These are phyloP conservation scores for Scylla paramamosain DNA, from an alignment of 1,140 invertebrate species.

Conservation along the genomic window DNA sequence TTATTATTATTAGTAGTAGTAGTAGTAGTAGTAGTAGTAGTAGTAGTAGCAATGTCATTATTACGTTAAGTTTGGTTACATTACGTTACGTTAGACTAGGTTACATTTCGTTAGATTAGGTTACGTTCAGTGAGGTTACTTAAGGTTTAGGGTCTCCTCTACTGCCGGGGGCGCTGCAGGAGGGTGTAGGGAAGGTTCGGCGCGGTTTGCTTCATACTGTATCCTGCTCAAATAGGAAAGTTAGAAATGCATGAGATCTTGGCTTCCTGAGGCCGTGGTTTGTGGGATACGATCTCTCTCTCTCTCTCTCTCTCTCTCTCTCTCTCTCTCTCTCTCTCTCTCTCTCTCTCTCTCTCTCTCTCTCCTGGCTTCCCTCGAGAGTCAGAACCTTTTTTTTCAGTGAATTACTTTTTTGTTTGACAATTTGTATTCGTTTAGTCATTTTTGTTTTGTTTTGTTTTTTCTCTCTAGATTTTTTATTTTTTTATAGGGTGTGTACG, in stretches of 20 bases:
- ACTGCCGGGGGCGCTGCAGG: too few species aligned
- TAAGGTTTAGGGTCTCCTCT: too few species aligned
- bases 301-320: not conserved
- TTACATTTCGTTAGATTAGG: too few species aligned
- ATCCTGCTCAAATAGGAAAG: not conserved
- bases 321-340: conserved; percentile 37
- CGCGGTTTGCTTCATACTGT: not conserved
- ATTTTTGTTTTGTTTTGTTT: too few species aligned
- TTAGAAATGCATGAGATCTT: not conserved
- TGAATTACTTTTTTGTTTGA: too few species aligned
- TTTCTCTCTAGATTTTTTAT: too few species aligned
- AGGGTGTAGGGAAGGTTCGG: not conserved
- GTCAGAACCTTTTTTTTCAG: not conserved
- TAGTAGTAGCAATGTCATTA: not conserved
- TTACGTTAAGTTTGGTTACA: not conserved
- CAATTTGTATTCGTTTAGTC: too few species aligned
- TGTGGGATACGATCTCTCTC: not conserved
- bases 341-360: conserved; percentile 33
- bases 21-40: too few species aligned
- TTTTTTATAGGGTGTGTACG: too few species aligned
- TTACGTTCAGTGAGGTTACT: too few species aligned
- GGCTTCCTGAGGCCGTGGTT: not conserved
- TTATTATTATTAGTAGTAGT: too few species aligned
- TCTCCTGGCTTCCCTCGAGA: not conserved
- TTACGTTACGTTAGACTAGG: too few species aligned